Base-by-base conservation (phyloP, 2,888 invertebrate genomes). In the Hirtodrosophila confusa region DNA sequence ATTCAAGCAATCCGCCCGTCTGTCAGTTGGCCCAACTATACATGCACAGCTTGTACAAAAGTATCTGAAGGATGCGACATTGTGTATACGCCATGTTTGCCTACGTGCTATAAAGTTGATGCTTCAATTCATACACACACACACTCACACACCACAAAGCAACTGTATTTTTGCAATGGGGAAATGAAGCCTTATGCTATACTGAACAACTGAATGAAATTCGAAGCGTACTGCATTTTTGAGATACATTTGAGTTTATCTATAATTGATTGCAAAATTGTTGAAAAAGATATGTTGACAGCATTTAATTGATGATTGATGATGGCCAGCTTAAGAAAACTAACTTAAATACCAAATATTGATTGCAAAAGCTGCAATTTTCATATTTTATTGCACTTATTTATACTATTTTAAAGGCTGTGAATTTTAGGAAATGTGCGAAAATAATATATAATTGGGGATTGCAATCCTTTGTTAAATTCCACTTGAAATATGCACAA, bases 31-130 rank as follows among this genome's bases (percentile, higher is more conserved):
- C 63, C 50, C 51, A 58, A 67, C 66, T 60, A 75, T 69, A 51
- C 49, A 68, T 75, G 66, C 68, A 69, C 61, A 67, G 60, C 58
- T 61, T 78, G 78, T 68, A 44, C 36, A 50, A 63, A 68, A 68
- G 53, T 68, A 64, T 68, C 64, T 60, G 53, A 67, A 44, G 53
- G 64, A 65, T 60, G 47, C 39, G 48, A 55, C n/a, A 23, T 39
- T 50, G 49, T 47, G 58, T 48, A 61, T 51, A 62, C 64, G 58
- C 45, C 55, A 50, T 64, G 68, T 78, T 65, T 75, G 58, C 37
- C 63, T 61, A 79, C 73, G 76, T 79, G 69, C 64, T 64, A 48
- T 29, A 55, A 37, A 51, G 36, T 40, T 44, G 17, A 63, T 27
- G 48, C 40, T 66, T 54, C 44, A 45, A 37, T 35, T 31, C 31